A percentile compares a stretch with the other conserved stretches of the same genome.
These are phyloP conservation scores for Nanorana parkeri DNA, from an alignment of 2,113 vertebrate species.

Conservation along the genomic window DNA sequence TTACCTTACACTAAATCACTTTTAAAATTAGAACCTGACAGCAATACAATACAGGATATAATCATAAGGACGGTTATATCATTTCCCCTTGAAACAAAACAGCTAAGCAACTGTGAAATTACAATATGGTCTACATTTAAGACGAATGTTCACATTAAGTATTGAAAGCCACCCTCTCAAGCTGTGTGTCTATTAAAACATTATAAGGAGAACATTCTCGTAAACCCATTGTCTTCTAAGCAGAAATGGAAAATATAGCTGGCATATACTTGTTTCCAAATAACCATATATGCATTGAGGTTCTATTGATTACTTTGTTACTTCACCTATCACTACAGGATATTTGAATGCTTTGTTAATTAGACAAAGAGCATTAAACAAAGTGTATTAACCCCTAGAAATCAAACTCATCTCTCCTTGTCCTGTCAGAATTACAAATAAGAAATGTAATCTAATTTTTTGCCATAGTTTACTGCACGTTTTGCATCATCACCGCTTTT, in stretches of 20 bases:
- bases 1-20: conserved; percentile 9
- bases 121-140: conserved; percentile 44
- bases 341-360: no score
- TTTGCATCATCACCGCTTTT: no score
- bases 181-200: conserved; percentile 28
- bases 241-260: no score
- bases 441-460: no score
- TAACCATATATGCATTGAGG: background rate
- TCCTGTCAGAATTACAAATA: no score
- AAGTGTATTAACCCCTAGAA: no score
- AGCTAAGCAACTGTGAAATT: conserved; percentile 51
- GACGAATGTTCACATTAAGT: conserved; percentile 43
- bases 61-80: conserved; percentile 32
- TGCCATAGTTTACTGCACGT: no score
- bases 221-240: background rate
- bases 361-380: no score
- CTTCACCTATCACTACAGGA: no score
- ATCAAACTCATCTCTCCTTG: no score
- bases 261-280: no score
- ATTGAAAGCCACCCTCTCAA: conserved; percentile 28
- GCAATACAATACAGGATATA: conserved; percentile 12
- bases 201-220: conserved; percentile 2
- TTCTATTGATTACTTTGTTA: background rate
- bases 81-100: conserved; percentile 38
- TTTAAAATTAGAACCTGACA: conserved; percentile 17